Conservation (phyloP, 2,888 invertebrate genomes). For the Lingula anatina region DNA sequence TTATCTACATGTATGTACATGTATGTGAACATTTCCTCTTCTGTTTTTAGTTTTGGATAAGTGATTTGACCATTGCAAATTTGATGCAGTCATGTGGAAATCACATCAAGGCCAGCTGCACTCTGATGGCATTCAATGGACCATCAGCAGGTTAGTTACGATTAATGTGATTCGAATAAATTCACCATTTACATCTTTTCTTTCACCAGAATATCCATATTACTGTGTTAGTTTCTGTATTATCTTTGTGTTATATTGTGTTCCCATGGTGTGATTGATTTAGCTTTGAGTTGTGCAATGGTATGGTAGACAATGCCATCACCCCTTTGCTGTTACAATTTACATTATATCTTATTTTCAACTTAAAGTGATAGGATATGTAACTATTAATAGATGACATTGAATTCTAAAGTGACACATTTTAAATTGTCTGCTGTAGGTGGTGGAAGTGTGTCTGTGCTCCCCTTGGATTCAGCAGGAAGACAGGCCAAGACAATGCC, state of each 20-base stretch:
- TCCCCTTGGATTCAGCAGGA: constrained; percentile 83
- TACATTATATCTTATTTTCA: no score
- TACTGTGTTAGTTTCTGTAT: constrained; percentile 1
- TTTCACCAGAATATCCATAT: background rate
- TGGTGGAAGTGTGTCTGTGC: constrained; percentile 76
- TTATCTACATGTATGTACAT: no score
- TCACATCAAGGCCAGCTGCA: constrained; percentile 87
- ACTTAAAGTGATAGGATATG: no score
- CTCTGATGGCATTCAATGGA: constrained; percentile 93
- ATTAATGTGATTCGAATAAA: background rate
- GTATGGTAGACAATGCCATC: no score
- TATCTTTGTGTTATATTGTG: background rate
- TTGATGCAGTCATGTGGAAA: constrained; percentile 87
- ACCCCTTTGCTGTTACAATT: no score
- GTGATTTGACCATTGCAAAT: constrained; percentile 85
- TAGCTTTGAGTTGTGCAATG: no score
- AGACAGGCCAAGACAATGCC: constrained; percentile 70
- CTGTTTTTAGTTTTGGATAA: constrained; percentile 60
- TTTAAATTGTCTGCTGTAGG: no score
- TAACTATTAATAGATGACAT: no score
- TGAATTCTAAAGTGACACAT: no score
- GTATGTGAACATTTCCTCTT: no score
- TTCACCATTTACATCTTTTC: background rate
- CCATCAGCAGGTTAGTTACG: constrained; percentile 70
- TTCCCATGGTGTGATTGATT: no score